Evolutionary conservation across 2,888 invertebrate genomes (phyloP).

Genomic region (Torymus texanus): DNA sequence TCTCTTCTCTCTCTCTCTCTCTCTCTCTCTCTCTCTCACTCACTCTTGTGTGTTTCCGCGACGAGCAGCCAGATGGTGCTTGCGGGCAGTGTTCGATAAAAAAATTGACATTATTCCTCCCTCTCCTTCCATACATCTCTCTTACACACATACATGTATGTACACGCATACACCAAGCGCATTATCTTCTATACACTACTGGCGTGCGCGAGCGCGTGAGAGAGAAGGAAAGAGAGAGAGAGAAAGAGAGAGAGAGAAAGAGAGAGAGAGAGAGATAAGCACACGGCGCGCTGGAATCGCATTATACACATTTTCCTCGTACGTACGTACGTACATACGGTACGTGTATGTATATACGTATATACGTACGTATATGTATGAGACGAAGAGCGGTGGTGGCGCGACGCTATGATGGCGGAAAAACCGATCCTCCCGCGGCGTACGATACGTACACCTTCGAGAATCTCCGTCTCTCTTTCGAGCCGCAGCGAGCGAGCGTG

Average conservation of each 20-base stretch:
- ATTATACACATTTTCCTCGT: too few species aligned
- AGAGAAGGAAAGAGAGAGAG: constrained; percentile 1
- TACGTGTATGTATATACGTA: too few species aligned
- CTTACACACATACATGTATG: not conserved
- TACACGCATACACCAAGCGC: not conserved
- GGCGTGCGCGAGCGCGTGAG: not conserved
- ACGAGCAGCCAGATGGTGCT: constrained; percentile 56
- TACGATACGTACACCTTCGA: not conserved
- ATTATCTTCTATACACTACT: not conserved
- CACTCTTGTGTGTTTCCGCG: constrained; percentile 33
- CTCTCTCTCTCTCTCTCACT: not conserved
- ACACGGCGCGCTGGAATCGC: not conserved
- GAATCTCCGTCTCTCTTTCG: not conserved
- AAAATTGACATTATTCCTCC: constrained; percentile 40
- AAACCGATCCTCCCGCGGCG: too few species aligned
- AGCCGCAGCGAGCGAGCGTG: not conserved
- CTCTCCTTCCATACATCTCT: constrained; percentile 7
- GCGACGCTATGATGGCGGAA: too few species aligned
- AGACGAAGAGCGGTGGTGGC: too few species aligned
- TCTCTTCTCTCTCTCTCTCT: not conserved
- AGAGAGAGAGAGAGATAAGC: not conserved
- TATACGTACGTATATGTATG: too few species aligned
- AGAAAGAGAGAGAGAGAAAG: not conserved
- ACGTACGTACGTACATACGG: too few species aligned
- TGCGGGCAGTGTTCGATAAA: constrained; percentile 36